Evolutionary conservation across 2,797 vertebrate genomes (phyloP).

Genomic region (Tapirus indicus): DNA sequence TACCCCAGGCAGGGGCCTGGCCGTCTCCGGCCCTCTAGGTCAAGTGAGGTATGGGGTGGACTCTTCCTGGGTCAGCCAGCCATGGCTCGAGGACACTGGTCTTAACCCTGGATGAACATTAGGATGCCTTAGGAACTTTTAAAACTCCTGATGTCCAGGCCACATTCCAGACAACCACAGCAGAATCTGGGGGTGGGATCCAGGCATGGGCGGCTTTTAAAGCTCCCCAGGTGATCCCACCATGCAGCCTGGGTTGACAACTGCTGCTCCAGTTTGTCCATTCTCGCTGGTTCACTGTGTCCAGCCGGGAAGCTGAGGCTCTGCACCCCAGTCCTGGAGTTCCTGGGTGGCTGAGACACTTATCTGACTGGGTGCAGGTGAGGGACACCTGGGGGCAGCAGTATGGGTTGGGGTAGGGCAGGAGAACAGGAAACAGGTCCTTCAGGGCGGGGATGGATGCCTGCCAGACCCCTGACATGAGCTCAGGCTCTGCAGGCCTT

Average conservation of each 20-base stretch:
- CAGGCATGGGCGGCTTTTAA: not conserved
- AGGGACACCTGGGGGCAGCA: not conserved
- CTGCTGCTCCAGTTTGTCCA: accelerated
- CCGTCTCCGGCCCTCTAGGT: not conserved
- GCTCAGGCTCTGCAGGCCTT: not conserved
- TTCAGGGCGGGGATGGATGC: not conserved
- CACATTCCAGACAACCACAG: not conserved
- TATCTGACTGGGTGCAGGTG: not conserved
- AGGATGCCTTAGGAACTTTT: not conserved
- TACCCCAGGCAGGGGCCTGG: not conserved
- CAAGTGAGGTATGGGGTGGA: not conserved
- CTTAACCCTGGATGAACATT: not conserved
- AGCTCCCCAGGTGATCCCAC: too few species aligned
- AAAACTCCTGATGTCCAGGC: not conserved
- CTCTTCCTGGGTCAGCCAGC: not conserved
- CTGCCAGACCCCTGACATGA: too few species aligned
- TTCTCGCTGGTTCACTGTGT: not conserved
- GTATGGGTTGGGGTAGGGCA: not conserved
- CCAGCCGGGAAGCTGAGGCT: not conserved
- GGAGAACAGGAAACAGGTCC: not conserved
- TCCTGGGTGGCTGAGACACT: not conserved
- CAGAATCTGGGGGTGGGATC: not conserved
- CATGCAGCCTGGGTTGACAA: not conserved
- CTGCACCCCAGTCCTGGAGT: not conserved
- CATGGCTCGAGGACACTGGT: not conserved